Conservation (phyloP, 2,113 vertebrate genomes). For the Plectropomus leopardus region DNA sequence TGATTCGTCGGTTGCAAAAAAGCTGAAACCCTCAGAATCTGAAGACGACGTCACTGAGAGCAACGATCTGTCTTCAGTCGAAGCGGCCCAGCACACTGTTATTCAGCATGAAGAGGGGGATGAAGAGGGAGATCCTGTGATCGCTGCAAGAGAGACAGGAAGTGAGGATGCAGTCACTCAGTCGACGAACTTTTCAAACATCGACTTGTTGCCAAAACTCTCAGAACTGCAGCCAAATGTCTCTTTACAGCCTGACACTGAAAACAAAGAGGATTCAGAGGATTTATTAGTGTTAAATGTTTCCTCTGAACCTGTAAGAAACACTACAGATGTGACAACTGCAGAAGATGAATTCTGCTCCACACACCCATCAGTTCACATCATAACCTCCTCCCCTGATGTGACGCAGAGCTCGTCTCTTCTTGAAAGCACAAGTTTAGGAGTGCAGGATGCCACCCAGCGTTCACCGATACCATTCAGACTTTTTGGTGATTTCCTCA, state of each 20-base stretch:
- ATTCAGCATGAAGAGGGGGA: neutral
- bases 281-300: neutral
- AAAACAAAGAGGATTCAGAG: neutral
- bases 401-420: neutral
- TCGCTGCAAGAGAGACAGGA: neutral
- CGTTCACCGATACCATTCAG: conserved; percentile 67
- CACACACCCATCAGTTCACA: conserved; percentile 24
- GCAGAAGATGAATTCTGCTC: conserved; percentile 38
- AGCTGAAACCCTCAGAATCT: conserved; percentile 17
- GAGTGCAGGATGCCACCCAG: neutral
- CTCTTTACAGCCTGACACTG: neutral
- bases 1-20: neutral
- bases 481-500: conserved; percentile 38
- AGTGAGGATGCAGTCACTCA: conserved; percentile 4
- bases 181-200: neutral
- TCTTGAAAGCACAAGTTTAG: neutral
- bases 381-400: conserved; percentile 66
- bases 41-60: conserved; percentile 21
- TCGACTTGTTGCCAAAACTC: neutral
- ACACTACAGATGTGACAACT: neutral
- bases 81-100: conserved; percentile 20
- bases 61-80: conserved; percentile 17
- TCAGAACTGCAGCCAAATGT: neutral
- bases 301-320: neutral
- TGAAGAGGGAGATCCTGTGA: neutral